Percentiles rank a stretch among this genome's conserved stretches.
These are phyloP conservation scores for Drosophila macrothrix DNA, from an alignment of 2,888 invertebrate species.

Conservation along the genomic window DNA sequence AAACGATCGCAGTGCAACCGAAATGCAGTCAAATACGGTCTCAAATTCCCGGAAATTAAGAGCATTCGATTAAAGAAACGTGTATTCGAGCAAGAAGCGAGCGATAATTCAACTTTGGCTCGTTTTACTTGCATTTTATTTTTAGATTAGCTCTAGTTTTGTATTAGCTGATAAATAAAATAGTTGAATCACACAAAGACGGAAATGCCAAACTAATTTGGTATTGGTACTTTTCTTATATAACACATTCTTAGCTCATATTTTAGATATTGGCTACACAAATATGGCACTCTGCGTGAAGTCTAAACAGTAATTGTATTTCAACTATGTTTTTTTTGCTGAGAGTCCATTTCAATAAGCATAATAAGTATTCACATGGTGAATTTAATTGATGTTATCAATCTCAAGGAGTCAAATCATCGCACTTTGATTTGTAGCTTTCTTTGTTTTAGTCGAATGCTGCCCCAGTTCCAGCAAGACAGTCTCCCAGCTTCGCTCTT, in stretches of 20 bases:
- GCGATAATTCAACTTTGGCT: neutral
- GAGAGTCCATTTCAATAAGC: neutral
- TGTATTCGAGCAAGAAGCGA: neutral
- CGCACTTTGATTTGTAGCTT: conserved; percentile 8
- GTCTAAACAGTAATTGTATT: neutral
- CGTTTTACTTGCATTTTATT: neutral
- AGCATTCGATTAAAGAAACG: neutral
- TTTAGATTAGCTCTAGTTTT: neutral
- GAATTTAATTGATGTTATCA: neutral
- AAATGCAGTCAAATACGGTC: conserved; percentile 41
- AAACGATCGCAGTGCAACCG: conserved; percentile 33
- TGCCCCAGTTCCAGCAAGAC: conserved; percentile 20
- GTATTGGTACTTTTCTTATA: neutral
- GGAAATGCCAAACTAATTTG: neutral
- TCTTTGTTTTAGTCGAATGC: neutral
- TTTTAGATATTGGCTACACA: neutral
- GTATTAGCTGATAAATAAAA: neutral
- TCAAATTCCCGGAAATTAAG: conserved; percentile 20
- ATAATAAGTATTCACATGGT: neutral
- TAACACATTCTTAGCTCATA: neutral
- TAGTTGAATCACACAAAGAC: neutral
- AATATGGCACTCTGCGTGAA: neutral
- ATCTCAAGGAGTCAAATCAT: neutral
- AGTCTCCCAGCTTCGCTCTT: neutral
- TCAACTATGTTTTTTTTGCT: too few relatives aligned